Evolutionary conservation across 2,888 invertebrate genomes (phyloP), one percentile per base, ranked within the genome.

Genomic region (Romanomermis culicivorax): DNA sequence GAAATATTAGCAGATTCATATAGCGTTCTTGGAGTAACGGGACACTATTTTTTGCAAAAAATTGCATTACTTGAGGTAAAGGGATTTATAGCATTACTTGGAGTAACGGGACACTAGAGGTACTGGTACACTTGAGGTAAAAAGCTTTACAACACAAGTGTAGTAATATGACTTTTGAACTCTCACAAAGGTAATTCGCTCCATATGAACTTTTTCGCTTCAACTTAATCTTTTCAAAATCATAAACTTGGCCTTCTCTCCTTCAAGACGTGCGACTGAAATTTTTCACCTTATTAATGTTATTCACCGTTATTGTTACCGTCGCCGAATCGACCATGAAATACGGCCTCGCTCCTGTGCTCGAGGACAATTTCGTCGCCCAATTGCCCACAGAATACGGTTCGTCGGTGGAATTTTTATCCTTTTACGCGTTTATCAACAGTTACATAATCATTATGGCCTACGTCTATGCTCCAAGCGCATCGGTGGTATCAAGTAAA

Each of bases 391-490:
- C 85, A 42, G 83, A 82, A 68, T 87, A 88, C 70, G 80, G 81
- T 64, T 88, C 85, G 61, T 89, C 88, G 0, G 86, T 85, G 4
- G 86, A 91, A 61, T 93, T 93, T 72, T 87, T 93, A 82, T 83
- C 87, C 2, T 81, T 88, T 61, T 91, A 91, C 70, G 87, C 88
- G 27, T 76, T 91, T 48, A 77, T 89, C 54, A 93, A 93, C 74
- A 85, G 89, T 70, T 89, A 91, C 70, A 72, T 91, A 60, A 89
- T 84, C 71, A 82, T 84, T 4, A 82, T 91, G 81, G 85, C 88
- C 20, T 91, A 87, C 71, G 82, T 93, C 51, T 93, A 89, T 71
- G 83, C 89, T 1, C 89, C 91, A 11, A 55, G 0, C 80, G 51
- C 36, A 36, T 50, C 47, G 2, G n/a, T 42, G 4, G 25, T 55